These are phyloP conservation scores for Rhyzopertha dominica DNA, from an alignment of 1,140 invertebrate species.

Conservation along the genomic window DNA sequence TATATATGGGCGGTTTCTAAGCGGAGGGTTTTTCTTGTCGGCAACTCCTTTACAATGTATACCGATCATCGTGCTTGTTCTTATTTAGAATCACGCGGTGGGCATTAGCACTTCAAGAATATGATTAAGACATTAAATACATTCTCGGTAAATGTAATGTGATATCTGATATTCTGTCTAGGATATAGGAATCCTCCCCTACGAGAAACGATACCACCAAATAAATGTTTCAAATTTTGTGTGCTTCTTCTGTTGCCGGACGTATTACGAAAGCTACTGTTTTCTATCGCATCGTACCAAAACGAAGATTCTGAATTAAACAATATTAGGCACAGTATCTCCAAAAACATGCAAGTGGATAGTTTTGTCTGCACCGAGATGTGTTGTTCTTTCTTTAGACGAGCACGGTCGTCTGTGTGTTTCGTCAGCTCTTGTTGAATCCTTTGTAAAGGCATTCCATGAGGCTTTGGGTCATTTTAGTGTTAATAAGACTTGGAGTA, in stretches of 20 bases:
- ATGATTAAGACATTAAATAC: neutral
- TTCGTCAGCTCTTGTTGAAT: neutral
- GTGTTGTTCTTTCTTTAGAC: neutral
- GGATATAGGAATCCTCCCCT: neutral
- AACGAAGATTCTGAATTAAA: neutral
- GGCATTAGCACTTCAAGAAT: constrained; percentile 4
- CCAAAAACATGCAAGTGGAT: neutral
- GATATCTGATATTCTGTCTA: neutral
- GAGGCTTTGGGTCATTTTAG: too few relatives aligned
- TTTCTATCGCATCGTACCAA: too few relatives aligned
- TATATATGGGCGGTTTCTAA: neutral
- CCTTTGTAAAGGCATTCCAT: neutral
- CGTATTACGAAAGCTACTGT: too few relatives aligned
- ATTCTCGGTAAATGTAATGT: neutral
- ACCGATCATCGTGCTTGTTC: constrained; percentile 3
- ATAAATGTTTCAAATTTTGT: constrained; percentile 4
- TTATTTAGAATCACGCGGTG: constrained; percentile 3
- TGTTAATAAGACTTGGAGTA: neutral
- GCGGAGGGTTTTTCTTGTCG: neutral
- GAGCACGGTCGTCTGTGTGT: neutral
- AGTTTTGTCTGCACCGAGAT: neutral
- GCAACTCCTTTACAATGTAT: neutral
- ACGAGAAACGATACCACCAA: neutral
- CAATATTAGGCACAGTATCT: neutral
- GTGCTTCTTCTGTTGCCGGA: neutral